Percentiles rank a stretch among this genome's conserved stretches.
These are phyloP conservation scores for Lutjanus argentimaculatus DNA, from an alignment of 2,797 vertebrate species.

Conservation along the genomic window DNA sequence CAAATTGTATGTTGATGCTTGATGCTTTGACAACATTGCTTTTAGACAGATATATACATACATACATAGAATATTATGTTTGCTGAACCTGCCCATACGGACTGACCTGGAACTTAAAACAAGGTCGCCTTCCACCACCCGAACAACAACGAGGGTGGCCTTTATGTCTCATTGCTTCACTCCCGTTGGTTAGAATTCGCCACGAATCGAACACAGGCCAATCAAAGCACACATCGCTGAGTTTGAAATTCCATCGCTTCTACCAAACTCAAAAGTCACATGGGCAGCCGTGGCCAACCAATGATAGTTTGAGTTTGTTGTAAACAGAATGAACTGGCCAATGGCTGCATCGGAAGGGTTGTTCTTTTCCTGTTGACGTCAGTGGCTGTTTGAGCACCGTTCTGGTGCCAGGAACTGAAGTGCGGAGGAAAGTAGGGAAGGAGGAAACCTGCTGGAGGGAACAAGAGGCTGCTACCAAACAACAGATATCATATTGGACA, in stretches of 20 bases:
- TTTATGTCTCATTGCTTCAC: not conserved
- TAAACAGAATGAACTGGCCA: conserved; percentile 76
- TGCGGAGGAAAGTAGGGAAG: conserved; percentile 35
- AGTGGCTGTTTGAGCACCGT: conserved; percentile 8
- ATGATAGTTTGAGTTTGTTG: conserved; percentile 29
- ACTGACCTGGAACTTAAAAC: not conserved
- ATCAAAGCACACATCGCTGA: conserved; percentile 21
- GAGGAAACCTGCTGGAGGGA: conserved; percentile 33
- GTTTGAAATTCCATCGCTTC: conserved; percentile 42
- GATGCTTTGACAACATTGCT: too few relatives aligned
- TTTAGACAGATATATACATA: too few relatives aligned
- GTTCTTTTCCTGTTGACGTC: conserved; percentile 71
- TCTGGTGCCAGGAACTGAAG: conserved; percentile 54
- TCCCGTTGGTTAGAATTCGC: conserved; percentile 33
- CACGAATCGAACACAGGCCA: conserved; percentile 36
- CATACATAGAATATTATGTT: too few relatives aligned
- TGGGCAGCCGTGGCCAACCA: conserved; percentile 47
- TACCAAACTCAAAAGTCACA: conserved; percentile 23
- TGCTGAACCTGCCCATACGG: too few relatives aligned
- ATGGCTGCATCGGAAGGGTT: conserved; percentile 36
- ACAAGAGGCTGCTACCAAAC: conserved; percentile 17
- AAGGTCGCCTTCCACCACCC: not conserved
- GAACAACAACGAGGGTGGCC: too few relatives aligned
- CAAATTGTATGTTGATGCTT: too few relatives aligned
- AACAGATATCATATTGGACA: conserved; percentile 1